Evolutionary conservation across 2,113 vertebrate genomes (phyloP), one percentile per base, ranked within the genome.

Genomic region (Promerops cafer): DNA sequence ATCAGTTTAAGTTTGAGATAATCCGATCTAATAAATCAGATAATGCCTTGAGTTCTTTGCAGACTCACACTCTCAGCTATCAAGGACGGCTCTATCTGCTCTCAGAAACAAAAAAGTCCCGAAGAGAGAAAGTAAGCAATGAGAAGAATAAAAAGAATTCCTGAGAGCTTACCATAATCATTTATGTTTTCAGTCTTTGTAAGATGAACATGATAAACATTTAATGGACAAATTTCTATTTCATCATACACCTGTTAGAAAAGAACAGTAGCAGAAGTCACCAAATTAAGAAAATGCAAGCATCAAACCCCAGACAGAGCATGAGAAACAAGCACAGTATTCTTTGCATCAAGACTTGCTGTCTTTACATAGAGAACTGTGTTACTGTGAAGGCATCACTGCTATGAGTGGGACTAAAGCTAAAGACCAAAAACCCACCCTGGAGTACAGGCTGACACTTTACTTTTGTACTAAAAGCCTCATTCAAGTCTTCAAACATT

Each of bases 171-270:
- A 99, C 99, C 99, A 37, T 99, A 99, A 97, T 99, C 99, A 37
- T 78, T 97, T 42, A 92, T 91, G 47, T 74, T 78, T 78, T 97
- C 98, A 18, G 97, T 98, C 95, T 98, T 98, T 13, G 97, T 98
- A 97, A 99, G 98, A 95, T 97, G 98, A 80, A 99, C 63, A 0
- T 98, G 97, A 71, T 98, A 98, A 76, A 98, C 89, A 53, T 93
- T 98, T 60, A 98, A 87, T 2, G 98, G 98, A 44, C 98, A 98
- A 87, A 99, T 98, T 97, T 99, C 99, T 97, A 99, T 96, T 95
- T 98, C 98, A 86, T 99, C 98, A 35, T 97, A 98, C 35, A 98
- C 96, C 99, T 99, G 87, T 71, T 79, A n/a, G 59, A 82, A 30
- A 94, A 33, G 87, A 93, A 74, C 16, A 54, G 4, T 14, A 90